Evolutionary conservation across 2,113 vertebrate genomes (phyloP), one percentile per base, ranked within the genome.

Genomic region (Cardinalis cardinalis): DNA sequence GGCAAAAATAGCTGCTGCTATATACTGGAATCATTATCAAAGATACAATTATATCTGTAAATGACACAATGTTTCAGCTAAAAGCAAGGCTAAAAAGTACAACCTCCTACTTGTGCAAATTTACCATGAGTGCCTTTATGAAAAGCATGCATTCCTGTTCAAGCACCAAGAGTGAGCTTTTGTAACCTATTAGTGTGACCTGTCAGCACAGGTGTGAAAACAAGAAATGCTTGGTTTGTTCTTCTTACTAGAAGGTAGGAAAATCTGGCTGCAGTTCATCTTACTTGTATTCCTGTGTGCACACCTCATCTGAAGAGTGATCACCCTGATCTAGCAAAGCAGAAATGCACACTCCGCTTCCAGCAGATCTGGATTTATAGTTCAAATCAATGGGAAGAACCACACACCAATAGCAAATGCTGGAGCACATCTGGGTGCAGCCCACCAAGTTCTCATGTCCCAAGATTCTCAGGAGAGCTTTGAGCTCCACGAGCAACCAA

Each of bases 401-500:
- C 23, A 20, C 3, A 3, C 0, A 1, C 21, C 34, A 72, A 14
- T 19, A 43, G 28, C 10, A 2, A 1, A 0, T 43, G 13, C 72
- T 44, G 44, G 34, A 55, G 40, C 16, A 14, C 1, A 6, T 38
- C 46, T 58, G 56, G 24, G 14, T 4, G 2, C 41, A 52, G 12
- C 26, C 32, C 32, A 72, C 17, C 40, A 31, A 25, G 14, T 65
- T 53, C 34, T 55, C 15, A 1, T 7, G 11, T 51, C 59, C 65
- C 7, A 26, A 43, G 6, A 6, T 23, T 51, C 63, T 15, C 7
- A 13, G 34, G 34, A 56, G 58, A 65, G 10, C 20, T 29, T n/a
- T 2, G 1, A 48, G n/a, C 65, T 81, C 16, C 1, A 2, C 0
- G 0, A 4, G 4, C 34, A 59, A 36, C 23, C 53, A 11, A 41